A percentile compares a stretch with the other conserved stretches of the same genome.
These are phyloP conservation scores for Bactericera cockerelli DNA, from an alignment of 1,140 invertebrate species.

Conservation along the genomic window DNA sequence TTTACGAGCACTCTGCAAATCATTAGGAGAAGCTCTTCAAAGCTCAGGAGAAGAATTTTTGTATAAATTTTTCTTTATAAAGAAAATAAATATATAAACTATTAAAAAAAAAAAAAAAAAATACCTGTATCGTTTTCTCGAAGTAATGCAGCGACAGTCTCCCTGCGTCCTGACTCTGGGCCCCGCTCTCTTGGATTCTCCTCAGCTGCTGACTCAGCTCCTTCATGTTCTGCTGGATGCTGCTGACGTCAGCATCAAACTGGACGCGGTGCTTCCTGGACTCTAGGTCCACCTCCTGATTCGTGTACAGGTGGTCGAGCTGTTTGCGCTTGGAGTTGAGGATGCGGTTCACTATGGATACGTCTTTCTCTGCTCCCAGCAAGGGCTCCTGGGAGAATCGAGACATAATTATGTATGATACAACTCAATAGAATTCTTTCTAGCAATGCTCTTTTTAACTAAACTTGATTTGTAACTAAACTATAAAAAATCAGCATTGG, in stretches of 20 bases:
- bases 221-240: slow-evolving; percentile 54
- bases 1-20: too few relatives aligned
- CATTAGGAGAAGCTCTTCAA: too few relatives aligned
- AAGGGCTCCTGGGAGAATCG: slow-evolving; percentile 49
- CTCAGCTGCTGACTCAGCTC: slow-evolving; percentile 45
- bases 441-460: too few relatives aligned
- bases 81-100: too few relatives aligned
- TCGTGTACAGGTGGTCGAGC: slow-evolving; percentile 43
- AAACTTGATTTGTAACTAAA: too few relatives aligned
- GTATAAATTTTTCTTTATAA: too few relatives aligned
- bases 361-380: slow-evolving; percentile 47
- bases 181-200: slow-evolving; percentile 42
- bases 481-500: too few relatives aligned
- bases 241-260: slow-evolving; percentile 51
- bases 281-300: slow-evolving; percentile 42
- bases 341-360: slow-evolving; percentile 46
- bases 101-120: too few relatives aligned
- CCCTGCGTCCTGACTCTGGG: slow-evolving; percentile 45
- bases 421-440: too few relatives aligned
- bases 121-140: slow-evolving; percentile 62
- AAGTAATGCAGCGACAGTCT: slow-evolving; percentile 57
- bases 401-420: too few relatives aligned
- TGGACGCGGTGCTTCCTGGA: slow-evolving; percentile 47
- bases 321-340: slow-evolving; percentile 34
- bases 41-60: too few relatives aligned